A percentile compares a stretch with the other conserved stretches of the same genome.
These are phyloP conservation scores for Semnornis frantzii DNA, from an alignment of 2,113 vertebrate genomes.

Conservation along the genomic window DNA sequence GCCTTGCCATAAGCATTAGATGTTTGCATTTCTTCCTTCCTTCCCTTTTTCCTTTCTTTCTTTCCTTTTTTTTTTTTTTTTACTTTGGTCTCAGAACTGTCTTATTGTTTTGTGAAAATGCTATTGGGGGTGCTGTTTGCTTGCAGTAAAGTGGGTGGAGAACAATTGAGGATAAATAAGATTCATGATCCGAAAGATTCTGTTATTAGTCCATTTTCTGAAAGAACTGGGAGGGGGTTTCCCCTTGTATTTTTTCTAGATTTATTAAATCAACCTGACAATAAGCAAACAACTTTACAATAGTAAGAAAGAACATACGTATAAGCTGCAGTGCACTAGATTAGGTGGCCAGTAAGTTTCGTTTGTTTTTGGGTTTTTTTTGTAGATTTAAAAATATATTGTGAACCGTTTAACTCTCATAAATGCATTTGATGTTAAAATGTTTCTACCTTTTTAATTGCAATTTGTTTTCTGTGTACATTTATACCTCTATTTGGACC, in stretches of 20 bases:
- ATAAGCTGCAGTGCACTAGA: not conserved
- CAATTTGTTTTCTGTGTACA: not conserved
- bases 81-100: slow-evolving; percentile 44
- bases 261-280: not conserved
- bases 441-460: not conserved
- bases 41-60: not conserved
- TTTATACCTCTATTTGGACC: not conserved
- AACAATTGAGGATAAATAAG: slow-evolving; percentile 49
- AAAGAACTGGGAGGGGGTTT: not conserved
- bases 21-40: not conserved
- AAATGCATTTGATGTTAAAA: not conserved
- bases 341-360: not conserved
- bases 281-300: not conserved
- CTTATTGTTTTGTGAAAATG: slow-evolving; percentile 46
- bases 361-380: not conserved
- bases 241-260: not conserved
- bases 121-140: slow-evolving; percentile 55
- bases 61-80: not conserved
- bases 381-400: not conserved
- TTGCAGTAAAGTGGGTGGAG: slow-evolving; percentile 64
- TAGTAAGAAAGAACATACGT: not conserved
- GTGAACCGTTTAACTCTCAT: not conserved
- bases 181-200: slow-evolving; percentile 15
- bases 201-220: slow-evolving; percentile 33
- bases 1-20: not conserved